These are phyloP conservation scores for Gadopsis bispinosus DNA, from an alignment of 2,797 vertebrate species.

Conservation along the genomic window DNA sequence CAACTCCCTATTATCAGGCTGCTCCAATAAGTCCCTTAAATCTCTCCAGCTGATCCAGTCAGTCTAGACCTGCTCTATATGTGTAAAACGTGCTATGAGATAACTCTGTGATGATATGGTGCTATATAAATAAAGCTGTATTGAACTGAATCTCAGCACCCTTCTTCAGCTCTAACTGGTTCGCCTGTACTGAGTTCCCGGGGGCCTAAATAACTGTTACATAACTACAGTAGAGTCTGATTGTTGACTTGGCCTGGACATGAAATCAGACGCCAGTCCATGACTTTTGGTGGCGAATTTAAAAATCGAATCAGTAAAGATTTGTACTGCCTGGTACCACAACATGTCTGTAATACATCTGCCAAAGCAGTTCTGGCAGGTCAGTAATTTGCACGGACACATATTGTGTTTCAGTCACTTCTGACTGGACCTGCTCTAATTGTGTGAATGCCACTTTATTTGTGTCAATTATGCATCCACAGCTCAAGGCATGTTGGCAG, in stretches of 20 bases:
- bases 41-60: too few relatives aligned
- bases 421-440: constrained; percentile 6
- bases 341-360: neutral
- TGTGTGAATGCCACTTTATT: neutral
- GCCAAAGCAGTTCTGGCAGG: neutral
- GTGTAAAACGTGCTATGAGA: too few relatives aligned
- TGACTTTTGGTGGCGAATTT: neutral
- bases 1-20: too few relatives aligned
- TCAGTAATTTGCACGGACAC: neutral
- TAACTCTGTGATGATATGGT: too few relatives aligned
- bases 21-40: too few relatives aligned
- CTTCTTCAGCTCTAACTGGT: constrained; percentile 3
- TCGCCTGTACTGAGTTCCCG: neutral
- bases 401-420: neutral
- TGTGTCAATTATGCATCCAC: constrained; percentile 1
- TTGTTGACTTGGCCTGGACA: neutral
- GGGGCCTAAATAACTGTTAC: neutral
- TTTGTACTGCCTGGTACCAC: neutral
- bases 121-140: too few relatives aligned
- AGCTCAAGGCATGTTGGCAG: neutral
- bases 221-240: neutral
- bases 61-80: too few relatives aligned
- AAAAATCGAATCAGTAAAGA: neutral
- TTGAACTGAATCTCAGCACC: too few relatives aligned
- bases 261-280: neutral